phyloP scores from a whole-genome alignment of 37 sponge, comb jelly and placozoan species.

The Bolinopsis microptera region DNA sequence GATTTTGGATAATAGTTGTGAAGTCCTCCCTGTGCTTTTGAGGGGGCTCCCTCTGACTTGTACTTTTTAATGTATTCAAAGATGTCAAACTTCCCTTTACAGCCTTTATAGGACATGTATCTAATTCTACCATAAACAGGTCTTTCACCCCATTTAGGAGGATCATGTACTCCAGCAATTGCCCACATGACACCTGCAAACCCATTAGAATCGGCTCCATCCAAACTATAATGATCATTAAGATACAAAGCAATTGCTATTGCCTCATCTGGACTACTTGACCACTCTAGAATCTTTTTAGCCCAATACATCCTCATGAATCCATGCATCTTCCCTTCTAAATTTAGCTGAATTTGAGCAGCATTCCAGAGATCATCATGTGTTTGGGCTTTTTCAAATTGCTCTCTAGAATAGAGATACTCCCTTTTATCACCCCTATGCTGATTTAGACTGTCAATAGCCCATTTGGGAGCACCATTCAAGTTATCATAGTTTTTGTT shows the following conservation, averaged over 20 bases:
- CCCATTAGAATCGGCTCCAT: conserved; percentile 77
- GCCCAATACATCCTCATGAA: conserved; percentile 81
- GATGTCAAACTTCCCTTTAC: conserved; percentile 16
- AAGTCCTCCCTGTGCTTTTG: too few relatives aligned
- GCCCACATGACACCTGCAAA: conserved; percentile 70
- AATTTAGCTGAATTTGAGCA: conserved; percentile 72
- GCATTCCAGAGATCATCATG: conserved; percentile 76
- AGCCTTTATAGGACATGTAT: conserved; percentile 30
- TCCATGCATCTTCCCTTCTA: conserved; percentile 79
- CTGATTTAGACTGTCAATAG: conserved; percentile 42
- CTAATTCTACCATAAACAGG: conserved; percentile 11
- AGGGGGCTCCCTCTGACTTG: not conserved
- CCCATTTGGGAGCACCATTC: conserved; percentile 67
- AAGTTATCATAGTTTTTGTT: conserved; percentile 69
- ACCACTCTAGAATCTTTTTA: conserved; percentile 82
- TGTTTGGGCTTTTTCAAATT: conserved; percentile 66
- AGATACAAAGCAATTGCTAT: conserved; percentile 69
- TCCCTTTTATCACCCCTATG: conserved; percentile 70
- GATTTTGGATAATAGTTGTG: too few relatives aligned
- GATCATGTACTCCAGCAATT: conserved; percentile 53
- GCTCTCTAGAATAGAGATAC: conserved; percentile 65
- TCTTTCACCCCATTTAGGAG: not conserved
- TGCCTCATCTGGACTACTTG: conserved; percentile 68
- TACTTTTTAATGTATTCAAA: not conserved
- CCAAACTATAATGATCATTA: conserved; percentile 74